These are phyloP conservation scores for Agrilus biguttatus DNA, from an alignment of 2,888 invertebrate species.

Conservation along the genomic window DNA sequence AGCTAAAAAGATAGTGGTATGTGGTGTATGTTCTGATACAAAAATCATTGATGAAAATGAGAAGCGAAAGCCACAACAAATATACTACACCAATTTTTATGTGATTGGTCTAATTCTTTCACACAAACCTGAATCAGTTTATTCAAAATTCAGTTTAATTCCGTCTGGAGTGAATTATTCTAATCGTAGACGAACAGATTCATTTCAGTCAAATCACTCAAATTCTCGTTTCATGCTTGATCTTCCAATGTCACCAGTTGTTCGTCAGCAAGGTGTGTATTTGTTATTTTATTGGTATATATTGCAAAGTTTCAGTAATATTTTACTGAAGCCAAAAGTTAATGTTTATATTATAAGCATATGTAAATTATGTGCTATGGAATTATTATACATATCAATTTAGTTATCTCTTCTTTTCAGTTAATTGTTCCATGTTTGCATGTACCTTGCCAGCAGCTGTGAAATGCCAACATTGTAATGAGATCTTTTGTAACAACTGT, in stretches of 20 bases:
- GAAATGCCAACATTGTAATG: constrained; percentile 21
- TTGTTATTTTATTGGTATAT: too few species aligned
- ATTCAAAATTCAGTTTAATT: constrained; percentile 7
- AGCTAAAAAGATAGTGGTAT: constrained; percentile 30
- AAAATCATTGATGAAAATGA: constrained; percentile 19
- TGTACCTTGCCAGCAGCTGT: constrained; percentile 18
- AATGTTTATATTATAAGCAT: too few species aligned
- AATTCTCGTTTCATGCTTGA: background rate
- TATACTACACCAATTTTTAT: constrained; percentile 29
- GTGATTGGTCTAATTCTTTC: constrained; percentile 20
- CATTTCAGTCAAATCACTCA: background rate
- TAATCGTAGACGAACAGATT: background rate
- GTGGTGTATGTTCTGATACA: constrained; percentile 33
- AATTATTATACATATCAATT: too few species aligned
- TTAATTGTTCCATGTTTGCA: constrained; percentile 10
- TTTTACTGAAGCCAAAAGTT: too few species aligned
- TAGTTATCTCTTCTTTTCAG: constrained; percentile 4
- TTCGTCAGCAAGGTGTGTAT: too few species aligned
- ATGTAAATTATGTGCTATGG: too few species aligned
- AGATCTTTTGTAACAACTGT: constrained; percentile 20
- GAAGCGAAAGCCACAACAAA: constrained; percentile 14
- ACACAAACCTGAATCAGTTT: constrained; percentile 5
- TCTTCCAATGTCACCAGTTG: too few species aligned
- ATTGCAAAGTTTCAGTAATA: too few species aligned
- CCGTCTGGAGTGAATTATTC: constrained; percentile 6